Evolutionary conservation across 92 coral and sea anemone genomes (phyloP), one percentile per base, ranked within the genome.

Genomic region (Bergia sp.): DNA sequence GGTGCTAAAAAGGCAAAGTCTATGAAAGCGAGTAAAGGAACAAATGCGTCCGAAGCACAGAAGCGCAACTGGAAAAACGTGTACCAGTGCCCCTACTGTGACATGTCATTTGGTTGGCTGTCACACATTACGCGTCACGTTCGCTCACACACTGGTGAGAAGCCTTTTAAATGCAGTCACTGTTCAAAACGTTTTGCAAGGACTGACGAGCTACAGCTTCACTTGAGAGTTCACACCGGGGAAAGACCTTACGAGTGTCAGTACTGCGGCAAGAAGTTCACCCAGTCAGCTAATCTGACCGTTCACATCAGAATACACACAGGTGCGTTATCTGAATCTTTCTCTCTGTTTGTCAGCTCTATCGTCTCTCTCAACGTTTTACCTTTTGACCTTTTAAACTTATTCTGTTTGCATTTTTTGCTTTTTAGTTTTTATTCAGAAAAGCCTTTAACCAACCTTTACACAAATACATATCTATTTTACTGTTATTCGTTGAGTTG

Each of bases 61-160:
- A 84, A 84, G 44, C 87, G 87, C 12, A 84, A 84, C 65, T 84
- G 87, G 87, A 84, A 84, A 43, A 84, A 84, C 29, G 87, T 84
- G 15, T 84, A 84, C 38, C 87, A 84, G 40, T 84, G 87, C 43
- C 87, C 87, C 3, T 84, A 84, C 64, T 84, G 87, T 84, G 87
- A 84, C 23, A 84, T 84, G 87, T 84, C 87, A 36, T 84, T 84
- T 49, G 87, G 87, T 13, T 84, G 87, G 87, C 38, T 84, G 79
- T 84, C 87, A 84, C 87, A 84, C 87, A 84, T 84, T 29, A 84
- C 87, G 64, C 87, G 87, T 84, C 87, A 84, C 78, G 87, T 84
- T 10, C 87, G 87, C 12, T 84, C 87, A 71, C 87, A 84, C 79
- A 84, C 87, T 67, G 87, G 87, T 3, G 87, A 84, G 78, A 84